These are phyloP conservation scores for Stylophora pistillata DNA, from an alignment of 64 coral and sea anemone genomes.

Conservation along the genomic window DNA sequence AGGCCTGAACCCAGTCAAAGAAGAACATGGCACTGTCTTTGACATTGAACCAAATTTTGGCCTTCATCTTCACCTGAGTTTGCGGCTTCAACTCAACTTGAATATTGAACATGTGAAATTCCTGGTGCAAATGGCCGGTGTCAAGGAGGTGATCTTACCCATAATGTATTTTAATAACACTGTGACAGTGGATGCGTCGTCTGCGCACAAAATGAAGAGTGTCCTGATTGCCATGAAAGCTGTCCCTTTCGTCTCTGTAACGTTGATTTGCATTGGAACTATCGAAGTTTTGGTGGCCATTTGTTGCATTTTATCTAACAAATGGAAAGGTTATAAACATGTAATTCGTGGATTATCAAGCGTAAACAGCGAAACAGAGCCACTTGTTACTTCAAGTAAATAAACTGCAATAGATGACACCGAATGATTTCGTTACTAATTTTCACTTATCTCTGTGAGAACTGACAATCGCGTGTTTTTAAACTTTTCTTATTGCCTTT, in stretches of 20 bases:
- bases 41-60: conserved; percentile 70
- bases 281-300: not conserved
- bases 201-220: conserved; percentile 22
- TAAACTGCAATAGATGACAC: not conserved
- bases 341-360: not conserved
- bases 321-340: not conserved
- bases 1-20: conserved; percentile 66
- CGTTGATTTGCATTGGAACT: conserved; percentile 9
- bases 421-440: not conserved
- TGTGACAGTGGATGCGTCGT: conserved; percentile 37
- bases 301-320: not conserved
- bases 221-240: conserved; percentile 5
- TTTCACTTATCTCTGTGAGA: not conserved
- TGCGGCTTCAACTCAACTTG: conserved; percentile 69
- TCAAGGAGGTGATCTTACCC: conserved; percentile 56
- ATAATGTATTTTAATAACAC: conserved; percentile 71
- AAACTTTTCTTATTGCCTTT: too few relatives aligned
- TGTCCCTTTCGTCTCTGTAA: conserved; percentile 9
- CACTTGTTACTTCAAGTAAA: not conserved
- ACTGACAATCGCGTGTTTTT: too few relatives aligned
- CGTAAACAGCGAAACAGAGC: not conserved
- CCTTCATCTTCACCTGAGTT: conserved; percentile 49
- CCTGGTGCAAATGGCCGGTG: conserved; percentile 38
- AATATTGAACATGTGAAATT: conserved; percentile 48
- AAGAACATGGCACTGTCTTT: conserved; percentile 69